Evolutionary conservation across 1,140 invertebrate genomes (phyloP), one percentile per base, ranked within the genome.

Genomic region (Leptinotarsa lineolata): DNA sequence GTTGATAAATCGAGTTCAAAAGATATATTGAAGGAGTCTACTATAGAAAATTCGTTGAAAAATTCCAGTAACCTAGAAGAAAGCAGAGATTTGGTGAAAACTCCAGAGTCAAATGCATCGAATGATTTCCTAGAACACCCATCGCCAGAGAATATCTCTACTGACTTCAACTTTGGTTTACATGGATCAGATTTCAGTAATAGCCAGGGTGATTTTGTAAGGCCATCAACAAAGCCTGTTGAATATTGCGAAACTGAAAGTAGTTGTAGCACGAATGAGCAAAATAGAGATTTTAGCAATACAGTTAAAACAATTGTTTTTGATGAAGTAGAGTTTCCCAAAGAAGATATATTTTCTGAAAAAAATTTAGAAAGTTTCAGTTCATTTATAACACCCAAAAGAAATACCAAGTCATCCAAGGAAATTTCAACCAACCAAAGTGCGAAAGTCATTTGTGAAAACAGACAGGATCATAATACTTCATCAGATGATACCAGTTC

Each of bases 161-260:
- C 48, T 15, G 76, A 74, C 13, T 81, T 81, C 68, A 81, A 82
- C 68, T 81, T 82, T 54, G 77, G 75, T 71, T 54, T 81, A 58
- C 79, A 81, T 18, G 81, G 77, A n/a, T 71, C 74, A 44, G 81
- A 82, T 73, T 81, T 81, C 21, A 73, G 71, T 39, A 76, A 76
- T 59, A 18, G 76, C 46, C n/a, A 65, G 2, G 20, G 18, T 8
- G 74, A 78, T n/a, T 77, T 78, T 58, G 44, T 72, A 12, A 72
- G 77, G 67, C 78, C 76, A 11, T 63, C 76, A 20, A 63, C 74
- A 21, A 73, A 70, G 8, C 67, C 65, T 13, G 67, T 20, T 16
- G 79, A 81, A 54, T 63, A 72, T 48, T 82, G 76, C 70, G 81
- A 82, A 70, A 82, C 78, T 30, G 81, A 82, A 72, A 82, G 81